Evolutionary conservation across 2,113 vertebrate species (phyloP).

Genomic region (Regulus satrapa): DNA sequence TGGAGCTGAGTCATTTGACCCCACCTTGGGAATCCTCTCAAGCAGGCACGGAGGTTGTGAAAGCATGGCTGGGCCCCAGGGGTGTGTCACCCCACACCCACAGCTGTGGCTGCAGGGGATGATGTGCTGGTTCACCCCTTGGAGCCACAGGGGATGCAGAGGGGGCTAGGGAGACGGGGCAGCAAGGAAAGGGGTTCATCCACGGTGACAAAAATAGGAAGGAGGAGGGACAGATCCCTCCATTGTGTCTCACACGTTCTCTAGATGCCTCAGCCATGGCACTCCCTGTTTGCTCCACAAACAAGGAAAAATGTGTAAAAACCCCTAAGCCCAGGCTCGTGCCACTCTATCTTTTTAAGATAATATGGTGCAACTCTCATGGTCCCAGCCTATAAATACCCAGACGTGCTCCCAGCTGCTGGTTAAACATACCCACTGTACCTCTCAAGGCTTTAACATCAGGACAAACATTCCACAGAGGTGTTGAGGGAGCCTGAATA

Average conservation of each 20-base stretch:
- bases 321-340: accelerated
- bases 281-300: not conserved
- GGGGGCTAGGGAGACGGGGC: not conserved
- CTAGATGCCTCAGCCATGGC: accelerated
- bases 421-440: not conserved
- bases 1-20: not conserved
- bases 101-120: not conserved
- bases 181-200: not conserved
- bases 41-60: not conserved
- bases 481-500: not conserved
- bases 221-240: not conserved
- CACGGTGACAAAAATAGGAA: not conserved
- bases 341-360: not conserved
- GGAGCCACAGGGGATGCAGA: accelerated
- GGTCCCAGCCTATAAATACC: not conserved
- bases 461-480: not conserved
- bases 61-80: not conserved
- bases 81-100: not conserved
- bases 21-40: constrained; percentile 3
- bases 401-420: not conserved
- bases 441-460: not conserved
- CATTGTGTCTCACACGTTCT: accelerated
- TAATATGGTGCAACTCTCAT: not conserved
- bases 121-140: not conserved
- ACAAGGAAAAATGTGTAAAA: not conserved